Conservation (phyloP, 2,797 vertebrate genomes). For the Neomorphus geoffroyi region DNA sequence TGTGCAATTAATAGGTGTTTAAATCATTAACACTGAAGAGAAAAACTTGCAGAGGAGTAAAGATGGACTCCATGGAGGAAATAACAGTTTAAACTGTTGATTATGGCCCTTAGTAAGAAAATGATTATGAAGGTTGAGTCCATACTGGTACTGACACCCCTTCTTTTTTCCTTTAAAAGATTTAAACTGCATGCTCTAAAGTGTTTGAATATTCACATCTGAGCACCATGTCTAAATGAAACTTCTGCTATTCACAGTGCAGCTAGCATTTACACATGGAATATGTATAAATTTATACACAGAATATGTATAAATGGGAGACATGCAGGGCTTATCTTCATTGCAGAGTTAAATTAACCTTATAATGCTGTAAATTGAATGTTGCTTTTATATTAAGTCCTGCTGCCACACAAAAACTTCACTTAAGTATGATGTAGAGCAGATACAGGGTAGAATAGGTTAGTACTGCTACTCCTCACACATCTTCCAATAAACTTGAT, state of each 20-base stretch:
- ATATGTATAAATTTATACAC: not conserved
- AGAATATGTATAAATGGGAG: not conserved
- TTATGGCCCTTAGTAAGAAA: not conserved
- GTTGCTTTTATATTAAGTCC: not conserved
- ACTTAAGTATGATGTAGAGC: not conserved
- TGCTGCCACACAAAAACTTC: not conserved
- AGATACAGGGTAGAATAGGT: not conserved
- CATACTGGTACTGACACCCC: rapidly evolving
- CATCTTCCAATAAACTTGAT: not conserved
- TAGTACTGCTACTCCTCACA: not conserved
- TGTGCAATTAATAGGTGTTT: not conserved
- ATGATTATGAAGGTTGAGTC: not conserved
- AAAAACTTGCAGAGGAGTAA: not conserved
- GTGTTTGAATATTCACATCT: not conserved
- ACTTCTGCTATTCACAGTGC: not conserved
- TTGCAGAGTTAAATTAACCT: not conserved
- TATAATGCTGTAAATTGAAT: not conserved
- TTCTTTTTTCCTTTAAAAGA: not conserved
- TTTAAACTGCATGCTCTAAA: not conserved
- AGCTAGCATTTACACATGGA: not conserved
- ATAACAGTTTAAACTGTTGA: not conserved
- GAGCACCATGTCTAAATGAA: not conserved
- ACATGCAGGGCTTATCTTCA: not conserved
- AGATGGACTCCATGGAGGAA: not conserved
- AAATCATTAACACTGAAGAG: not conserved